Conservation (phyloP, 2,888 invertebrate species). For the Pachymerium ferrugineum region DNA sequence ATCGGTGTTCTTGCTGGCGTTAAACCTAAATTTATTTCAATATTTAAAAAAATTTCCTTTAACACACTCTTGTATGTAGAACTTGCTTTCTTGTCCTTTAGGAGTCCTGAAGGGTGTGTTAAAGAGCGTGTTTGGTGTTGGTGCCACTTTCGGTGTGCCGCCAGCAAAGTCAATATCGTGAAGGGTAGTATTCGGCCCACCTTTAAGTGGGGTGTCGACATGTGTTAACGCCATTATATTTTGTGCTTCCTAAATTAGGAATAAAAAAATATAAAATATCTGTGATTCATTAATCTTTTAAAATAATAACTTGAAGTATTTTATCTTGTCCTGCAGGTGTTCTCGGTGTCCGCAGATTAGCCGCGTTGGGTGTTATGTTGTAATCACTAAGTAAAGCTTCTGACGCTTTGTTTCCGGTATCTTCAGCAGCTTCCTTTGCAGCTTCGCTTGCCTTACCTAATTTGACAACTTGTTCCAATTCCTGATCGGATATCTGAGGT, state of each 20-base stretch:
- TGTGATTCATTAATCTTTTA: constrained; percentile 35
- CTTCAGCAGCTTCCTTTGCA: constrained; percentile 70
- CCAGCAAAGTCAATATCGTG: constrained; percentile 83
- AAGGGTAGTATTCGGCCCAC: constrained; percentile 90
- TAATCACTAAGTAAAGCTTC: constrained; percentile 88
- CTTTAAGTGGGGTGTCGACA: constrained; percentile 93
- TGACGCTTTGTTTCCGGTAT: constrained; percentile 68
- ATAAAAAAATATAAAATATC: neutral
- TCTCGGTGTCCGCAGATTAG: constrained; percentile 64
- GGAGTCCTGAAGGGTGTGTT: constrained; percentile 70
- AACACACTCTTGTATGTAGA: neutral
- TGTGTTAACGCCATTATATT: constrained; percentile 97
- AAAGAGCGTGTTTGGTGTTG: constrained; percentile 87
- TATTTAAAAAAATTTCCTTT: neutral
- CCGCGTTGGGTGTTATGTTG: constrained; percentile 55
- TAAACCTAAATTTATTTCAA: constrained; percentile 12
- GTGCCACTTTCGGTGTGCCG: constrained; percentile 65
- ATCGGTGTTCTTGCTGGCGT: constrained; percentile 30
- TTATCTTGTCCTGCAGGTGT: constrained; percentile 81
- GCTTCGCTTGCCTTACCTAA: constrained; percentile 62
- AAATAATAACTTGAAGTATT: constrained; percentile 51
- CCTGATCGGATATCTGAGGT: constrained; percentile 90
- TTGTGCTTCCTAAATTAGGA: constrained; percentile 80
- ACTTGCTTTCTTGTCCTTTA: constrained; percentile 32
- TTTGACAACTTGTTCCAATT: constrained; percentile 66